These are phyloP conservation scores for Muscicapa comitata DNA, from an alignment of 2,797 vertebrate genomes.

Conservation along the genomic window DNA sequence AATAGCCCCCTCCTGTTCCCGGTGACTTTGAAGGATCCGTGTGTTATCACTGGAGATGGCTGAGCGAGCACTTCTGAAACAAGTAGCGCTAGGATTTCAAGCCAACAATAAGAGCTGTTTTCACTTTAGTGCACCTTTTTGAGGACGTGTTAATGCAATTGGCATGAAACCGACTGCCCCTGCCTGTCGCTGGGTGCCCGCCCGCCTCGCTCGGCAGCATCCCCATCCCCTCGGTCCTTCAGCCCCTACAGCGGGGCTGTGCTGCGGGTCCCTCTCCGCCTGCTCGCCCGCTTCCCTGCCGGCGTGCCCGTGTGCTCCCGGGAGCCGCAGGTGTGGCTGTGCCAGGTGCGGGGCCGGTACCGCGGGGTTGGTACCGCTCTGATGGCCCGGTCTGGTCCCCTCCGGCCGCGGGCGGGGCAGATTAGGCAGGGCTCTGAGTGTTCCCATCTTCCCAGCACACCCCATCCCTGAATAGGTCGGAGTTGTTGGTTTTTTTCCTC, in stretches of 20 bases:
- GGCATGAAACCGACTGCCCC: not conserved
- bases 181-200: not conserved
- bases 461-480: not conserved
- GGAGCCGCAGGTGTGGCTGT: slow-evolving; percentile 65
- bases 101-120: not conserved
- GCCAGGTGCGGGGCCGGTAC: not conserved
- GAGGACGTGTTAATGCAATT: not conserved
- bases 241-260: not conserved
- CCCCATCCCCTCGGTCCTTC: not conserved
- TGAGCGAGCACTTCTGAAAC: slow-evolving; percentile 38
- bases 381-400: no score
- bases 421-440: not conserved
- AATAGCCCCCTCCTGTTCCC: not conserved
- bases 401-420: not conserved
- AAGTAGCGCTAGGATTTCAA: slow-evolving; percentile 14
- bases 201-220: not conserved
- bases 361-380: not conserved
- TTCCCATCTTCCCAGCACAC: not conserved
- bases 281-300: not conserved
- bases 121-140: slow-evolving; percentile 31
- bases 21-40: slow-evolving; percentile 35
- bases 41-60: slow-evolving; percentile 14
- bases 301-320: no score
- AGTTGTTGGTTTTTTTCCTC: not conserved
- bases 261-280: not conserved